Evolutionary conservation across 2,797 vertebrate species (phyloP), one percentile per base, ranked within the genome.

Genomic region (Esox masquinongy): DNA sequence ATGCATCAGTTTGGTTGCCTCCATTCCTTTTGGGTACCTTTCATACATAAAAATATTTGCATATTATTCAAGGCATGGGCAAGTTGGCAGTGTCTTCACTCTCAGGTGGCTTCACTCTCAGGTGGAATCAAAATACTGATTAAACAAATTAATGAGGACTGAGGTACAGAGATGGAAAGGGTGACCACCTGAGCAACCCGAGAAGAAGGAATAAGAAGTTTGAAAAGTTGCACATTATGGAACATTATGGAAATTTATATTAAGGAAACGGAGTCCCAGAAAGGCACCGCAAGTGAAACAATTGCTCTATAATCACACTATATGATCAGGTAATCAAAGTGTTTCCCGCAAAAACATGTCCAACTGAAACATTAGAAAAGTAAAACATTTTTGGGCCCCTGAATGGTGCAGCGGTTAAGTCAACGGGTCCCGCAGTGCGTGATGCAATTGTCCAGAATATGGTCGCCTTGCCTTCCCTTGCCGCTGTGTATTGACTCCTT

Each of bases 51-150:
- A 39, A 39, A 3, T 39, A 39, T 39, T 4, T 39, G 5, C 4
- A 56, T 34, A 51, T 16, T 51, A 47, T 26, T 15, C 24, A 39
- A 50, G 24, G 69, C 47, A 19, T 31, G 51, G 19, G 12, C 9
- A 5, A 15, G 17, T 34, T 22, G 5, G 61, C 36, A 39, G 36
- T 39, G 36, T 5, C 36, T 39, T 39, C 36, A 39, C 36, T 3
- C 36, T 39, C 36, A 39, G 36, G 79, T 68, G 74, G 73, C 69
- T 74, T 82, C 78, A 76, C 82, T 71, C 12, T 76, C 29, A 86
- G 88, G 89, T 85, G 84, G 87, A 79, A 92, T 90, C 87, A 87
- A 80, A 77, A 56, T 43, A 64, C 78, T 71, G 75, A 76, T 50
- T 22, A 70, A 31, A 78, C 74, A 75, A 67, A 77, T 85, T 90